A percentile compares a stretch with the other conserved stretches of the same genome.
Evolutionary conservation across 2,888 invertebrate genomes (phyloP).

Genomic region (Myopa testacea): DNA sequence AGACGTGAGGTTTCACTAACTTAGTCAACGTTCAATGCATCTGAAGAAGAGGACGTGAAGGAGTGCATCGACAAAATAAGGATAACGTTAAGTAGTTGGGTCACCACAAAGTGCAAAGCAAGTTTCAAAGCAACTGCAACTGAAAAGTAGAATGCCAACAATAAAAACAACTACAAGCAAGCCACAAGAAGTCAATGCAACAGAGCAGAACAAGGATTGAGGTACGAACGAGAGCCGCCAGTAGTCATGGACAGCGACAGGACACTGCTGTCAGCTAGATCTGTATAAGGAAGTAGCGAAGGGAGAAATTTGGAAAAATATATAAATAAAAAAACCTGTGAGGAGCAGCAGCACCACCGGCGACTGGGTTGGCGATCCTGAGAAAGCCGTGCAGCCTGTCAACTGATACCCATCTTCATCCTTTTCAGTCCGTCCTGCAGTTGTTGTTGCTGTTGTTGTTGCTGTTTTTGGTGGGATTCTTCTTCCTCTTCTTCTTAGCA

Average conservation of each 20-base stretch:
- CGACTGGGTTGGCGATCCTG: not conserved
- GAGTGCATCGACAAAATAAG: not conserved
- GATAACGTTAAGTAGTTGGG: not conserved
- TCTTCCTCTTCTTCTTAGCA: not conserved
- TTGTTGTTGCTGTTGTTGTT: too few species aligned
- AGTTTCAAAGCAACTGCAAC: slow-evolving; percentile 9
- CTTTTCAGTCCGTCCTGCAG: not conserved
- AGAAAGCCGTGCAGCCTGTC: slow-evolving; percentile 13
- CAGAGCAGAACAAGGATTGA: not conserved
- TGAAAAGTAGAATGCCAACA: not conserved
- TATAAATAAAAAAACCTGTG: slow-evolving; percentile 10
- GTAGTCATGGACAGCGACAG: slow-evolving; percentile 14
- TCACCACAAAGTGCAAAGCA: not conserved
- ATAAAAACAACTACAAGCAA: not conserved
- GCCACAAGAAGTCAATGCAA: not conserved
- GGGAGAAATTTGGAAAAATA: not conserved
- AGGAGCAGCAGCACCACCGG: not conserved
- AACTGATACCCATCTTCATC: slow-evolving; percentile 28
- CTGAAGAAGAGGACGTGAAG: not conserved
- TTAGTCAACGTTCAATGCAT: not conserved
- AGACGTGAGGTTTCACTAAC: not conserved
- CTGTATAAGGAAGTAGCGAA: slow-evolving; percentile 24
- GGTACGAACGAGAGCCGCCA: not conserved
- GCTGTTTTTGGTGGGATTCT: too few species aligned
- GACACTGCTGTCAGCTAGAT: slow-evolving; percentile 21